These are phyloP conservation scores for Gymnopithys bicolor DNA, from an alignment of 2,797 vertebrate species.

Conservation along the genomic window DNA sequence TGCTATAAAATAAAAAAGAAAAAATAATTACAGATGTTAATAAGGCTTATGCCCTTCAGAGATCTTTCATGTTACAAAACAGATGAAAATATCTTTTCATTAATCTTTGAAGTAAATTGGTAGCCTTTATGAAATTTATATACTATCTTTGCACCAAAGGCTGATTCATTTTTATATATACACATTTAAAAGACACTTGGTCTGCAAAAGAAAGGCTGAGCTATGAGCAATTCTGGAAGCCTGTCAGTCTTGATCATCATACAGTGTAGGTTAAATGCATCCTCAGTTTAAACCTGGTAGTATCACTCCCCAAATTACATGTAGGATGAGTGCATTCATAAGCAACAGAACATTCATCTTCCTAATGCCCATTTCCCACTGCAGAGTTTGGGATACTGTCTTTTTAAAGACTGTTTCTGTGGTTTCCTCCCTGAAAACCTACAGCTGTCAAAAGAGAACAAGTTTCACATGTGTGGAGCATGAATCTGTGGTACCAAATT, in stretches of 20 bases:
- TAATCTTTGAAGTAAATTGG: not conserved
- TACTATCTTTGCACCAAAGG: not conserved
- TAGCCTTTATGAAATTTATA: not conserved
- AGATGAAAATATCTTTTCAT: not conserved
- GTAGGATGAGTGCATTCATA: not conserved
- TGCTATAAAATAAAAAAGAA: constrained; percentile 80
- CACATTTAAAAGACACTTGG: not conserved
- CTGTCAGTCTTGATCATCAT: not conserved
- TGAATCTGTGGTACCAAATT: not conserved
- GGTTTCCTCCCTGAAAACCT: not conserved
- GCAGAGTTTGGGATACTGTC: not conserved
- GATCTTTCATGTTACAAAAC: not conserved
- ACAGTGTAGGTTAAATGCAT: fast-evolving
- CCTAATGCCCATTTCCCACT: not conserved
- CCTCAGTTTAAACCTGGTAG: not conserved
- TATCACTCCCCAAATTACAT: not conserved
- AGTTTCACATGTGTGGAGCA: not conserved
- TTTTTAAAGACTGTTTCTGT: not conserved
- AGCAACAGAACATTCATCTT: not conserved
- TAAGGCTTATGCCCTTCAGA: not conserved
- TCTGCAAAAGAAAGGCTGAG: not conserved
- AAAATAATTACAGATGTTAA: not conserved
- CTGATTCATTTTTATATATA: not conserved
- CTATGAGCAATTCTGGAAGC: not conserved
- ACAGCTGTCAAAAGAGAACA: fast-evolving